phyloP scores from a whole-genome alignment of 2,113 vertebrate species.

The Catharus bicknelli region DNA sequence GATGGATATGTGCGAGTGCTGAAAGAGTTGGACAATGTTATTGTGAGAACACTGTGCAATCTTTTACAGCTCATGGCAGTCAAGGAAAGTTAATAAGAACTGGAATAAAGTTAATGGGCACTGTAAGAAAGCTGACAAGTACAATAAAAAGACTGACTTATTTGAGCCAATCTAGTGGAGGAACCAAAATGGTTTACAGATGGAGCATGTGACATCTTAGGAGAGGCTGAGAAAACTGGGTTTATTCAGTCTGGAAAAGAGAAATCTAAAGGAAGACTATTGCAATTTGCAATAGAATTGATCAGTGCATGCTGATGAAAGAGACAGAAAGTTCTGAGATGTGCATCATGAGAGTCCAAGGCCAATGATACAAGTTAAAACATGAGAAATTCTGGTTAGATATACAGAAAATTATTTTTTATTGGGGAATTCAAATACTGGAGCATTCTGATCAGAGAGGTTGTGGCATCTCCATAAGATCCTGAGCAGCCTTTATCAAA shows the following conservation, averaged over 20 bases:
- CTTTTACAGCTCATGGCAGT: background rate
- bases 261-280: background rate
- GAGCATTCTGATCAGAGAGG: background rate
- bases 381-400: background rate
- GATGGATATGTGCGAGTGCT: rapidly evolving
- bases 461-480: background rate
- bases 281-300: background rate
- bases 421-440: background rate
- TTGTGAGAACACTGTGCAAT: background rate
- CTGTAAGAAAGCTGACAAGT: background rate
- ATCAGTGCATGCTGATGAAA: background rate
- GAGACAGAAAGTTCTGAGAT: background rate
- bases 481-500: background rate
- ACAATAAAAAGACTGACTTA: background rate
- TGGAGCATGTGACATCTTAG: background rate
- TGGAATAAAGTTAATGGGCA: background rate
- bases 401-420: background rate
- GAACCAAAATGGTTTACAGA: background rate
- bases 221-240: background rate
- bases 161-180: background rate
- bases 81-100: background rate
- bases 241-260: background rate
- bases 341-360: background rate
- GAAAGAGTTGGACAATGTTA: background rate
- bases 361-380: background rate